Evolutionary conservation across 1,140 invertebrate species (phyloP).

Genomic region (Lamellibrachia luymesi): DNA sequence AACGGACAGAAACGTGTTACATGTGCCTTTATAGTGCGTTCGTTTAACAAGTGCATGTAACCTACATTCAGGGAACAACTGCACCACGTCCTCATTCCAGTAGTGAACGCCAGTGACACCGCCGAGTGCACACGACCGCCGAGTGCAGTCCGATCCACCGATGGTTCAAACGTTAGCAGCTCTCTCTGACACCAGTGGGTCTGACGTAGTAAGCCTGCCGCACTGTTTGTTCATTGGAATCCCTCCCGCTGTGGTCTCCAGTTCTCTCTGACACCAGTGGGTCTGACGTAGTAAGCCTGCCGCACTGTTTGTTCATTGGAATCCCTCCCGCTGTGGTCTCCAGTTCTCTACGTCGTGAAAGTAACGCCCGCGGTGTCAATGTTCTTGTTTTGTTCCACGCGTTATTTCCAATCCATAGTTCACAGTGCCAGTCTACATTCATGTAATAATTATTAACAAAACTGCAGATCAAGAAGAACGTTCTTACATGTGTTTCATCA

Average conservation of each 20-base stretch:
- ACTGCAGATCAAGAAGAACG: background rate
- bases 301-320: background rate
- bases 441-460: background rate
- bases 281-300: background rate
- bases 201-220: background rate
- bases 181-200: background rate
- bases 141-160: background rate
- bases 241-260: no score
- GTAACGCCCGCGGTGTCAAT: background rate
- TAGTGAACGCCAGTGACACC: no score
- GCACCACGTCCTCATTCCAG: no score
- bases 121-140: no score
- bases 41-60: no score
- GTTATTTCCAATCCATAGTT: background rate
- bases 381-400: background rate
- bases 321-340: no score
- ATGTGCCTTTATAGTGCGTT: no score
- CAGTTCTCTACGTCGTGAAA: background rate
- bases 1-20: no score
- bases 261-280: background rate
- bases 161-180: background rate
- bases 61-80: no score
- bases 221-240: background rate
- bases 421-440: background rate
- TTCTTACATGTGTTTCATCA: background rate